Base-by-base conservation (phyloP, 2,888 invertebrate species). In the Sesia bembeciformis region DNA sequence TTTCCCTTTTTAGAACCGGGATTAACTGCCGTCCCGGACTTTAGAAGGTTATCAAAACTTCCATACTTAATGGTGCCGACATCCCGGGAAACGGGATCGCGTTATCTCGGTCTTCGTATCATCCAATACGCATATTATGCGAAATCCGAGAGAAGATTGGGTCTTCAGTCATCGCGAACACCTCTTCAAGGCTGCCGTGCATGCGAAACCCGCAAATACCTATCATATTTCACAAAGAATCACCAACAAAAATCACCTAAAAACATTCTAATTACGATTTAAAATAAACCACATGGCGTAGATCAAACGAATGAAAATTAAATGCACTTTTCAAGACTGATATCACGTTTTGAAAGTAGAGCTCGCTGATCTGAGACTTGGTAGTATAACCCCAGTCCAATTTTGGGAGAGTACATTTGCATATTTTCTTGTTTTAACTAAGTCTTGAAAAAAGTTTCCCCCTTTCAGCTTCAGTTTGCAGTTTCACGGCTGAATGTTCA, bases 351-450 rank as follows among this genome's bases (percentile, higher is more conserved):
- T 53, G 53, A 49, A 41, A 42, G 39, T 49, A 53, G 61, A 56
- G 51, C 53, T 41, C 57, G 38, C 51, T 63, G 63, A 76, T 73
- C 72, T 66, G 65, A 65, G 72, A 74, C 73, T 75, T 68, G 64
- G 73, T 76, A 74, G 68, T 82, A 74, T 70, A 75, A 78, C 74
- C 75, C 74, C 70, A 67, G 74, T 78, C 70, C 78, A 84, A 81
- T 82, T 84, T 81, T 62, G 70, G 67, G 70, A 74, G 68, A 66
- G 71, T 70, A 70, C 73, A 84, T 84, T 84, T 85, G 79, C 81
- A 84, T 82, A 71, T 78, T 75, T 77, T 70, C 69, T 67, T 69
- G 65, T 68, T 70, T 77, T 76, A 78, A 73, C 64, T 70, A 70
- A 78, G 68, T 63, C 40, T 56, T 62, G 56, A 53, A 54, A 58